Conservation (phyloP, 2,888 invertebrate species). For the Cryptus viduatorius region DNA sequence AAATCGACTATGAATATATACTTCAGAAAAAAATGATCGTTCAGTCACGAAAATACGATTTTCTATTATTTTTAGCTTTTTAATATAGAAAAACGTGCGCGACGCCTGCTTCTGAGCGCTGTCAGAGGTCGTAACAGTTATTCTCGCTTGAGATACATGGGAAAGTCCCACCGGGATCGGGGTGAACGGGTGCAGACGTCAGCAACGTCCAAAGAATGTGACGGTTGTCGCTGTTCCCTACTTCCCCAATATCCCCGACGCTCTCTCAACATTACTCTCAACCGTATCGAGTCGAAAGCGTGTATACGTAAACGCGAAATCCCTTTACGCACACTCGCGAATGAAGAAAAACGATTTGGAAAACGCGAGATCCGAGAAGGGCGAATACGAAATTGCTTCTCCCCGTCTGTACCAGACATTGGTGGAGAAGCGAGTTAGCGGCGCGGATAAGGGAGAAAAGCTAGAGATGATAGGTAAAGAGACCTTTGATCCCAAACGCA, state of each 20-base stretch:
- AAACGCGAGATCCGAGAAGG: conserved; percentile 34
- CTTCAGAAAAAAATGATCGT: background rate
- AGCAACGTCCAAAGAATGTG: conserved; percentile 26
- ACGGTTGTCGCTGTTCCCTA: conserved; percentile 15
- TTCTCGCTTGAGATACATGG: background rate
- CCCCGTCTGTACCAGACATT: conserved; percentile 30
- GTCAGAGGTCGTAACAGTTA: conserved; percentile 26
- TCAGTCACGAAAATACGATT: background rate
- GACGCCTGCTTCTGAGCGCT: conserved; percentile 14
- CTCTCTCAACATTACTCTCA: background rate
- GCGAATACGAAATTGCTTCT: conserved; percentile 50
- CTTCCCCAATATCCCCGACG: conserved; percentile 9
- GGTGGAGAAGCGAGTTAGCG: conserved; percentile 22
- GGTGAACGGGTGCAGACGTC: conserved; percentile 16
- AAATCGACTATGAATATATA: background rate
- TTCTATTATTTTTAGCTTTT: background rate
- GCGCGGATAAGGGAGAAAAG: background rate
- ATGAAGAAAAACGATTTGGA: conserved; percentile 30
- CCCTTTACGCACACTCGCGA: conserved; percentile 30
- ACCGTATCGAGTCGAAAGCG: conserved; percentile 11
- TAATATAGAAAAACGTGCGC: conserved; percentile 24
- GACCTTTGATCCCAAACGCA: conserved; percentile 37
- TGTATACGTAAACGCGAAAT: conserved; percentile 22
- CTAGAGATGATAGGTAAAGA: conserved; percentile 13
- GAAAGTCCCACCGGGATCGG: background rate